Evolutionary conservation across 2,888 invertebrate genomes (phyloP), one percentile per base, ranked within the genome.

Genomic region (Cheilosia impressa): DNA sequence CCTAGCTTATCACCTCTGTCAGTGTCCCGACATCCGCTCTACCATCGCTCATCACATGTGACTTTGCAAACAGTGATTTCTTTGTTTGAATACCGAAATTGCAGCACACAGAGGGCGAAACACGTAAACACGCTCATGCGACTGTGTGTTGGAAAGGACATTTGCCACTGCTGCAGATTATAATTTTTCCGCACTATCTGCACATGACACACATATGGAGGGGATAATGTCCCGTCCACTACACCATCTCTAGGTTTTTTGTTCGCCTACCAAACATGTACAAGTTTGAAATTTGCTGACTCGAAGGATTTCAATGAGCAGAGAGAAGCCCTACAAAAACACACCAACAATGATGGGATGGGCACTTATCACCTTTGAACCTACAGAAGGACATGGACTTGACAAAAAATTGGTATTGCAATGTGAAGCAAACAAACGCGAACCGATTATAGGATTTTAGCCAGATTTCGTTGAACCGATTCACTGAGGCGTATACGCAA

Each of bases 281-380:
- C 31, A 13, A 45, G 5, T 45, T 57, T 76, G 69, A 65, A 38
- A 69, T 52, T 17, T 63, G 55, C 69, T 76, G 81, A 69, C 58
- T 24, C n/a, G 65, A 45, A 38, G n/a, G 45, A 50, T 76, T 66
- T 31, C 43, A 50, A 27, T 50, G 50, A 60, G 41, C 65, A 38
- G 15, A 19, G 47, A 7, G 52, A 62, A 62, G 19, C 47, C 55
- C 55, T 13, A 19, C 17, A 27, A 47, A 66, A 41, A 38, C 13
- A 34, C 9, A 34, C 9, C 34, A 50, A 60, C n/a, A 62, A 41
- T 31, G 43, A 65, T 53, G 60, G 27, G 47, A 60, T 60, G 60
- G 27, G 58, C 65, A 71, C 76, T 82, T 82, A 82, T 77, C 77
- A 82, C 82, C 82, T 82, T 72, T 77, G 72, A 82, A 68, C 71